A percentile compares a stretch with the other conserved stretches of the same genome.
phyloP scores from a whole-genome alignment of 1,140 invertebrate species.

The Mycetomoellerius zeteki region DNA sequence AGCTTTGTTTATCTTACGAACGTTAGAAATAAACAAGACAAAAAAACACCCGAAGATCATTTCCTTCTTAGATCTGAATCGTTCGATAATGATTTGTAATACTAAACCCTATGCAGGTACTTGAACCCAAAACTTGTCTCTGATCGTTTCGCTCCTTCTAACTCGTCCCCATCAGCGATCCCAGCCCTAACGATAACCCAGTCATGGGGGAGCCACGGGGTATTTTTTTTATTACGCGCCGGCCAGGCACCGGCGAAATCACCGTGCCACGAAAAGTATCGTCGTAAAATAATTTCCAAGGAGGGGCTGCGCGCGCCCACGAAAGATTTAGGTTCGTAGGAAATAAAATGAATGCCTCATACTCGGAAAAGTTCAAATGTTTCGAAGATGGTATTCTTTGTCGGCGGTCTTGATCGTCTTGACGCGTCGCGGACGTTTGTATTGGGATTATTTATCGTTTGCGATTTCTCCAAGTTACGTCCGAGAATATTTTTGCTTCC shows the following conservation, averaged over 20 bases:
- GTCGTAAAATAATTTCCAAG: slow-evolving; percentile 74
- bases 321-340: slow-evolving; percentile 2
- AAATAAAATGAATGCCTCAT: background rate
- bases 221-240: slow-evolving; percentile 73
- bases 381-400: background rate
- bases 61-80: background rate
- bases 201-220: slow-evolving; percentile 65
- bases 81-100: slow-evolving; percentile 66
- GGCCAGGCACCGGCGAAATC: slow-evolving; percentile 55
- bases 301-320: background rate
- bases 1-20: background rate
- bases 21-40: too few species aligned
- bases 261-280: slow-evolving; percentile 47
- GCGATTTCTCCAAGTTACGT: slow-evolving; percentile 45
- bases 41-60: background rate
- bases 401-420: background rate
- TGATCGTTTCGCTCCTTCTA: slow-evolving; percentile 37
- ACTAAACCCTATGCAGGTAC: slow-evolving; percentile 44
- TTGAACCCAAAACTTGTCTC: background rate
- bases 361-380: slow-evolving; percentile 16
- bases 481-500: slow-evolving; percentile 31
- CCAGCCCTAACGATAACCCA: slow-evolving; percentile 73
- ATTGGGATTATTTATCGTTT: slow-evolving; percentile 47
- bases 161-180: slow-evolving; percentile 52
- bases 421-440: slow-evolving; percentile 22